Evolutionary conservation across 2,888 invertebrate species (phyloP).

Genomic region (Phortica magna): DNA sequence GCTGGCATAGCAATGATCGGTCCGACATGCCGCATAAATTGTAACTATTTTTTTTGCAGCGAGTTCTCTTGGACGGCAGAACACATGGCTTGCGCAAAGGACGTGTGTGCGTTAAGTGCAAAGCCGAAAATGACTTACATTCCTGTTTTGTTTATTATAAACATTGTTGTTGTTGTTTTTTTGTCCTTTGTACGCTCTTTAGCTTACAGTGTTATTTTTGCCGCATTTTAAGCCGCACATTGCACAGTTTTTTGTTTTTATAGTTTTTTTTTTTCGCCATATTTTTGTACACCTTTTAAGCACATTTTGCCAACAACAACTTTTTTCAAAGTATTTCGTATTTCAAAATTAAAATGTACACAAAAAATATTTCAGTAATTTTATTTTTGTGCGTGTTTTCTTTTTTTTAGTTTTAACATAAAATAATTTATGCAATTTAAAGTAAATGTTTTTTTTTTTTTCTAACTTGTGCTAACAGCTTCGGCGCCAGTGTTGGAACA

Average conservation of each 20-base stretch:
- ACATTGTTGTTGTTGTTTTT: neutral
- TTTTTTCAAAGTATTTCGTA: no score
- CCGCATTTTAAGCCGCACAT: neutral
- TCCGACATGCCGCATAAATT: no score
- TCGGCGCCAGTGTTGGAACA: conserved; percentile 92
- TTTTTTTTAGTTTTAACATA: conserved; percentile 30
- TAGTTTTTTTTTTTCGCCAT: conserved; percentile 16
- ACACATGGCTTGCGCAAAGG: no score
- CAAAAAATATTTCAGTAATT: neutral
- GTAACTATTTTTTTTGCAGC: no score
- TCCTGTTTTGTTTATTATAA: neutral
- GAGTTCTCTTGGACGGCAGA: no score
- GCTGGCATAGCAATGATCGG: no score
- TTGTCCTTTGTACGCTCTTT: neutral
- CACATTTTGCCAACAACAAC: no score
- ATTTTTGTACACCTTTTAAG: neutral
- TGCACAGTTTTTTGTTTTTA: conserved; percentile 12
- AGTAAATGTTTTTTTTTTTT: conserved; percentile 70
- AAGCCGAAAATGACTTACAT: no score
- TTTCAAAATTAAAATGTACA: neutral
- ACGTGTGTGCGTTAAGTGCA: no score
- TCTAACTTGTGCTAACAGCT: conserved; percentile 80
- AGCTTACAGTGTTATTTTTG: neutral
- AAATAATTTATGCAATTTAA: conserved; percentile 45
- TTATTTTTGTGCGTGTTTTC: conserved; percentile 41